Evolutionary conservation across 2,113 vertebrate species (phyloP), one percentile per base, ranked within the genome.

Genomic region (Agapornis roseicollis): DNA sequence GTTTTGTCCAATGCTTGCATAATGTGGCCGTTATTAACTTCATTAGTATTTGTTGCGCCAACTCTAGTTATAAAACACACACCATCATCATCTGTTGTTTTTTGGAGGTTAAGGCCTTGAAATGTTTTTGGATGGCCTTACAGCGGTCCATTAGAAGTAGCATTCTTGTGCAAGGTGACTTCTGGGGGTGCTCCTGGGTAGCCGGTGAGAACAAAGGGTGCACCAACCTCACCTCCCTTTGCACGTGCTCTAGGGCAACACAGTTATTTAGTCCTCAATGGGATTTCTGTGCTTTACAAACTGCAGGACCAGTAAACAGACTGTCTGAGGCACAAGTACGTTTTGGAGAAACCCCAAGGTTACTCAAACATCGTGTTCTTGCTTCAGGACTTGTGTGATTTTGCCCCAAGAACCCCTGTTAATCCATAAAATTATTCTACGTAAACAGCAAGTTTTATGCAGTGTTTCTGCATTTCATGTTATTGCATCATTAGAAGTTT

Each of bases 181-280:
- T 18, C 35, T 4, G 10, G 7, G 52, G 22, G 27, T 10, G 29
- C n/a, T 58, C 5, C 20, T 15, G 33, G 17, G 13, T n/a, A 17
- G 23, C 5, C 7, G 5, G 28, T 39, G 39, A 47, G 79, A 65
- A 5, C 15, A 33, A 17, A 16, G 23, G 0, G 1, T 13, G 27
- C 23, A 2, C 52, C 27, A 16, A 39, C 41, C 19, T 17, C 4
- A 7, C 33, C 72, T 39, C 42, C 17, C 29, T 53, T 24, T 0
- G 2, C 33, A 1, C 1, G 1, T 35, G n/a, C 20, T 10, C 5
- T 14, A 3, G 13, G 46, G 24, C 70, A 39, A 1, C 0, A 7
- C 8, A 6, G 8, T 41, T 23, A 9, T 10, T 65, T 8, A 6
- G 10, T 35, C 70, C 16, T 1, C 14, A 6, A 5, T 0, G 10